Evolutionary conservation across 2,888 invertebrate genomes (phyloP).

Genomic region (Aethes cnicana): DNA sequence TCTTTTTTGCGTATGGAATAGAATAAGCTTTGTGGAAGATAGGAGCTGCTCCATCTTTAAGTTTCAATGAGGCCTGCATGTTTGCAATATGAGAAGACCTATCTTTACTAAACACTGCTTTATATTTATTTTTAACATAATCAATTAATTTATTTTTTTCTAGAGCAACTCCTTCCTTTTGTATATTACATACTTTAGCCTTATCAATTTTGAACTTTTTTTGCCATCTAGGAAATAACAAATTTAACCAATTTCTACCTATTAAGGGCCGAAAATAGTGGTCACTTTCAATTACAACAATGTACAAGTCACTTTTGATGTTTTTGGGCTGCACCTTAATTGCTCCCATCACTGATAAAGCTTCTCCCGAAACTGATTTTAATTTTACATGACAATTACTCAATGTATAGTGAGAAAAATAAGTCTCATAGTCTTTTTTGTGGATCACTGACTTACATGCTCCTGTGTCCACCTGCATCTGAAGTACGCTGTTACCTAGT

Average conservation of each 20-base stretch:
- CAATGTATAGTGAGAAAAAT: neutral
- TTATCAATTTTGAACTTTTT: slow-evolving; percentile 13
- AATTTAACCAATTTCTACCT: slow-evolving; percentile 26
- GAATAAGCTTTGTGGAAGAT: too few species aligned
- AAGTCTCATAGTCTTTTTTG: neutral
- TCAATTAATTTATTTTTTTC: too few species aligned
- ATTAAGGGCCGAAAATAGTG: slow-evolving; percentile 26
- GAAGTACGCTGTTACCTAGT: too few species aligned
- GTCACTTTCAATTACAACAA: slow-evolving; percentile 17
- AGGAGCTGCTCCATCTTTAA: too few species aligned
- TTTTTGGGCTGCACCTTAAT: neutral
- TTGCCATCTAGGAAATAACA: slow-evolving; percentile 21
- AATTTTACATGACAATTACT: neutral
- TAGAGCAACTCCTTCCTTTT: too few species aligned
- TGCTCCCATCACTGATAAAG: neutral
- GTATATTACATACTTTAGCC: too few species aligned
- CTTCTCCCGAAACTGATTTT: slow-evolving; percentile 20
- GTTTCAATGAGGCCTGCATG: too few species aligned
- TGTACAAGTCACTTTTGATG: neutral
- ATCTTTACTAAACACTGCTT: too few species aligned
- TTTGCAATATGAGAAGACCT: too few species aligned
- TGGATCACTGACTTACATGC: slow-evolving; percentile 23
- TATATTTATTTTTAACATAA: too few species aligned
- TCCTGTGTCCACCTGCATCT: slow-evolving; percentile 24
- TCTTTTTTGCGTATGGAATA: too few species aligned